phyloP scores from a whole-genome alignment of 2,888 invertebrate species.

The Bembecia ichneumoniformis region DNA sequence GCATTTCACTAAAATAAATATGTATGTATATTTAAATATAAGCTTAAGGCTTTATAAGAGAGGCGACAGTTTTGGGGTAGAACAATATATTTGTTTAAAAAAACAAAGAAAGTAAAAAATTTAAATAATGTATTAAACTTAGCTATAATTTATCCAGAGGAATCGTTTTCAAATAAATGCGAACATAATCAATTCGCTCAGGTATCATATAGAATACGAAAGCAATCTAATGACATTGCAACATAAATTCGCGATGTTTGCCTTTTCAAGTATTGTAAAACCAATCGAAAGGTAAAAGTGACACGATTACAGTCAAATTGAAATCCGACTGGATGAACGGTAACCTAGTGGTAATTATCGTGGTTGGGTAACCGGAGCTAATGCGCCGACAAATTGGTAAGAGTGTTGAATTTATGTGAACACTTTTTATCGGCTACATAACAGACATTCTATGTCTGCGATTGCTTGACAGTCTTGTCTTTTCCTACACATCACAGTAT shows the following conservation, averaged over 20 bases:
- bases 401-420: constrained; percentile 32
- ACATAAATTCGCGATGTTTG: background rate
- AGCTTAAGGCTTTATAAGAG: no score
- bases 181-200: no score
- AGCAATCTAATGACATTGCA: background rate
- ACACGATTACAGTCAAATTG: constrained; percentile 21
- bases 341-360: constrained; percentile 34
- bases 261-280: constrained; percentile 6
- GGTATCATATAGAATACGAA: background rate
- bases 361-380: constrained; percentile 30
- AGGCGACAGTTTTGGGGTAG: no score
- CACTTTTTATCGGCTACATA: constrained; percentile 28
- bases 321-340: constrained; percentile 29
- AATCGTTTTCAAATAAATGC: no score
- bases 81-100: no score
- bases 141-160: no score
- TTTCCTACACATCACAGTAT: background rate
- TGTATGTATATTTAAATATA: no score
- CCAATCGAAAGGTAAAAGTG: constrained; percentile 29
- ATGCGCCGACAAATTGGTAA: constrained; percentile 46
- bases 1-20: no score
- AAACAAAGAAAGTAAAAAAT: no score
- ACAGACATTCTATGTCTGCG: constrained; percentile 19
- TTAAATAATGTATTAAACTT: no score
- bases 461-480: constrained; percentile 14